Evolutionary conservation across 2,888 invertebrate genomes (phyloP), one percentile per base, ranked within the genome.

Genomic region (Allygus modestus): DNA sequence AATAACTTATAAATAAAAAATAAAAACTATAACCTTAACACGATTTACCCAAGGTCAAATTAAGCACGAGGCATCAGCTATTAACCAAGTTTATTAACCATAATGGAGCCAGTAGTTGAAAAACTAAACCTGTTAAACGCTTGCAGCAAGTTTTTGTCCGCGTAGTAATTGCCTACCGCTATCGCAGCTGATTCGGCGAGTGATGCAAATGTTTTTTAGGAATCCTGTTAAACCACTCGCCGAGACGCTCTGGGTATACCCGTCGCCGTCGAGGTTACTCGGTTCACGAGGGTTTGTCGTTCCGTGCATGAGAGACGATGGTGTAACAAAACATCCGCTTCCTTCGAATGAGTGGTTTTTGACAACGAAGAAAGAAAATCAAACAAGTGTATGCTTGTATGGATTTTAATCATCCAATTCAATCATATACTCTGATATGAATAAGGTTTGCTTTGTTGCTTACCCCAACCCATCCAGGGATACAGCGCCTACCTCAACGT

Each of bases 21-120:
- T 1, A 58, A 58, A 58, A 15, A 2, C 20, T 7, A 58, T 58
- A 58, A 23, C 58, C 58, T 58, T 2, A 20, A 58, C 23, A 58
- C 23, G 58, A 7, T 23, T 26, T 23, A 5, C 15, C 65, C 65
- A 65, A 65, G 65, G 65, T 26, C 65, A 65, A 28, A 65, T 2
- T 58, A 28, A 65, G 28, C 28, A 15, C 65, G 65, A 17, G 28
- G 26, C 23, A 7, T 17, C 31, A 15, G 65, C 65, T 2, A 65
- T 65, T 65, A 58, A 4, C 31, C 31, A 31, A 28, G 65, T 65
- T 65, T 65, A 65, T 65, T 58, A 31, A 9, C 31, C 65, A 65
- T 65, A 65, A 65, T 65, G 28, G 65, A 65, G 28, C 28, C 54
- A 54, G 54, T 31, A 71, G 71, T 71, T 37, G 69, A 71, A 71